Percentiles rank a stretch among this genome's conserved stretches.
phyloP scores from a whole-genome alignment of 2,797 vertebrate genomes.

The Cuculus canorus region DNA sequence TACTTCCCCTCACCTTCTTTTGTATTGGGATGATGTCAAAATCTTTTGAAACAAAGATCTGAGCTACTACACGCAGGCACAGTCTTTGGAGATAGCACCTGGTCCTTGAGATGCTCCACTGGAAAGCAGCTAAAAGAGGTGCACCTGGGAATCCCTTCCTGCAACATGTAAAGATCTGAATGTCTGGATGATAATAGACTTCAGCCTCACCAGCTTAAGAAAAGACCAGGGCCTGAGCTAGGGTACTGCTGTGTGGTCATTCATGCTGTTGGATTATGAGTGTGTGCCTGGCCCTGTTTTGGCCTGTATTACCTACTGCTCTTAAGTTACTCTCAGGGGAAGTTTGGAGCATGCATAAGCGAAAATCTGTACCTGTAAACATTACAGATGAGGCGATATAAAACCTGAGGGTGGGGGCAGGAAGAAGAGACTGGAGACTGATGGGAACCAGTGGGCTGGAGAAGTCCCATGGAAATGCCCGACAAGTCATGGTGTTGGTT shows the following conservation, averaged over 20 bases:
- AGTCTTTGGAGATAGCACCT: neutral
- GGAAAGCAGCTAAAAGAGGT: neutral
- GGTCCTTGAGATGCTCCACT: neutral
- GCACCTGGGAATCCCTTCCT: neutral
- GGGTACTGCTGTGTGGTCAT: neutral
- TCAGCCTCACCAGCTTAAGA: neutral
- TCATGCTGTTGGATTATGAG: neutral
- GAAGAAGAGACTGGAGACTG: neutral
- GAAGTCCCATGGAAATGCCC: neutral
- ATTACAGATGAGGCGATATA: neutral
- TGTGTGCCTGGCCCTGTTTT: neutral
- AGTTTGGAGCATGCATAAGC: neutral
- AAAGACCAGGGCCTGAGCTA: neutral
- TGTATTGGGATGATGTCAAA: neutral
- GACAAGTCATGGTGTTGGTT: neutral
- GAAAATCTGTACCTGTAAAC: neutral
- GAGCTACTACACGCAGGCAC: neutral
- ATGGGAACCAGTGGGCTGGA: neutral
- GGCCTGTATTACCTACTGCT: neutral
- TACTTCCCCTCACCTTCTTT: neutral
- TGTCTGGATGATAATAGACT: neutral
- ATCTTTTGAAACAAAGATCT: neutral
- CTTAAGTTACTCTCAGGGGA: rapidly evolving
- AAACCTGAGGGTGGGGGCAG: rapidly evolving
- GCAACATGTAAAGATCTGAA: neutral